phyloP scores from a whole-genome alignment of 2,888 invertebrate genomes.

The Gymnoscelis rufifasciata region DNA sequence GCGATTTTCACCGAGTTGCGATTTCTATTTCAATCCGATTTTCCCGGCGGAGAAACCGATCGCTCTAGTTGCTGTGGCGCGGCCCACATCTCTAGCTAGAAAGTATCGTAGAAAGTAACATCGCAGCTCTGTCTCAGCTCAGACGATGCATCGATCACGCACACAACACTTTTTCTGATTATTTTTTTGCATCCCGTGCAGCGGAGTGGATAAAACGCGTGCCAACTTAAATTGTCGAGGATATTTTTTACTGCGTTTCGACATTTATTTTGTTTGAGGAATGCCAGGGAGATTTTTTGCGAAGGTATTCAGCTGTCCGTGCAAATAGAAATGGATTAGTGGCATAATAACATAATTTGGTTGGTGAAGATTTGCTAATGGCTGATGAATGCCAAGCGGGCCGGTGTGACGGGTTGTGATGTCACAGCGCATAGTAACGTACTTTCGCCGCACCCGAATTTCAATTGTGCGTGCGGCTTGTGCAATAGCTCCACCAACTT shows the following conservation, averaged over 20 bases:
- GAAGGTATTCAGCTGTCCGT: conserved; percentile 15
- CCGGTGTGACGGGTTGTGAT: conserved; percentile 43
- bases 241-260: conserved; percentile 14
- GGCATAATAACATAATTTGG: conserved; percentile 13
- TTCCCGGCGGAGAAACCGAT: conserved; percentile 76
- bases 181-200: conserved; percentile 43
- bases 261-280: conserved; percentile 14
- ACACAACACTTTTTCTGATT: conserved; percentile 49
- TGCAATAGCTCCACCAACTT: conserved; percentile 65
- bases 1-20: conserved; percentile 67
- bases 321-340: conserved; percentile 15
- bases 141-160: conserved; percentile 66
- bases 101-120: conserved; percentile 79
- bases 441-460: conserved; percentile 75
- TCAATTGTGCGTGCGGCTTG: conserved; percentile 70
- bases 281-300: conserved; percentile 13
- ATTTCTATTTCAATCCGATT: conserved; percentile 79
- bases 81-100: conserved; percentile 78
- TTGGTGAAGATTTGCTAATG: conserved; percentile 17
- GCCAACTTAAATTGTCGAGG: conserved; percentile 24
- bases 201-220: conserved; percentile 32
- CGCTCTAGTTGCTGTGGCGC: conserved; percentile 72
- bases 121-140: conserved; percentile 63
- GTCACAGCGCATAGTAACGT: conserved; percentile 49
- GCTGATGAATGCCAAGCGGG: conserved; percentile 39